A percentile compares a stretch with the other conserved stretches of the same genome.
Conservation (phyloP, 2,113 vertebrate genomes). For the Cariama cristata region DNA sequence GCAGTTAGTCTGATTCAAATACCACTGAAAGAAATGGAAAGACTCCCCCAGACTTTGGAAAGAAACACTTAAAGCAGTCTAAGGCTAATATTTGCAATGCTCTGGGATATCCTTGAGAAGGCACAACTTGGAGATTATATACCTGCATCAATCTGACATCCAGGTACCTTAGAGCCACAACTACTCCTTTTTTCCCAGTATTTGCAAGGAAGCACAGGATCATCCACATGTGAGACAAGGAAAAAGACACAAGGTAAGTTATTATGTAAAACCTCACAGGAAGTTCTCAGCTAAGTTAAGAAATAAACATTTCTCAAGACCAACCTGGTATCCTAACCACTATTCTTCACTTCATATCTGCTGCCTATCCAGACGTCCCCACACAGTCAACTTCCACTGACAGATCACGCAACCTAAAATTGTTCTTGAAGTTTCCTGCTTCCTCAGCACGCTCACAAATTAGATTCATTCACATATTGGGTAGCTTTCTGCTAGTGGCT, state of each 20-base stretch:
- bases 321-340: rapidly evolving
- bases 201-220: not conserved
- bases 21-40: not conserved
- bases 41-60: not conserved
- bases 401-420: not conserved
- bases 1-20: not conserved
- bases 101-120: not conserved
- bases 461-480: not conserved
- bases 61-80: not conserved
- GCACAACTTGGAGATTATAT: not conserved
- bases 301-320: not conserved
- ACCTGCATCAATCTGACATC: not conserved
- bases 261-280: not conserved
- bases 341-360: not conserved
- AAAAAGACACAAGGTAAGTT: not conserved
- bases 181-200: not conserved
- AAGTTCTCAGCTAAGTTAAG: not conserved
- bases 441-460: not conserved
- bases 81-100: not conserved
- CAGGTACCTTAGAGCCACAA: not conserved
- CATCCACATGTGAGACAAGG: not conserved
- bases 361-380: not conserved
- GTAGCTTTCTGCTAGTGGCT: not conserved
- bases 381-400: not conserved
- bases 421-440: not conserved